Base-by-base conservation (phyloP, 2,888 invertebrate genomes). In the Slavum lentiscoides region DNA sequence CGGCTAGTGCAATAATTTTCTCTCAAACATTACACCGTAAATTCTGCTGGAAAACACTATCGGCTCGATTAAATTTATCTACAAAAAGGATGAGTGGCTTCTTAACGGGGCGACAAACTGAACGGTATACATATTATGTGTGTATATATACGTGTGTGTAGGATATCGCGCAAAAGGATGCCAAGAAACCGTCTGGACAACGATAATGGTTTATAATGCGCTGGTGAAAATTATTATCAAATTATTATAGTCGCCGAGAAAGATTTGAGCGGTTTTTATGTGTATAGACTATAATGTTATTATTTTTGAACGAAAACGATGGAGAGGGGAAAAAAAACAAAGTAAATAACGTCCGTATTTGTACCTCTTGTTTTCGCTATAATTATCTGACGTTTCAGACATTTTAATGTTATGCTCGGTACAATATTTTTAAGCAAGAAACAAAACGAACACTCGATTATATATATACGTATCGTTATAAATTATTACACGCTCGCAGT, bases 131-230 rank as follows among this genome's bases (percentile, higher is more conserved):
- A 30, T 30, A 30, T 30, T 30, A 30, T 30, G 4, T 30, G 9
- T 23, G 13, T 30, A 30, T 30, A 30, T 30, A 30, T 30, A 4
- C 13, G 11, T 21, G 43, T 43, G 11, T 43, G 11, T 30, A 74
- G 53, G 66, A 75, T 75, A 74, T 37, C 53, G 53, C 73, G 1
- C n/a, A n/a, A n/a, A 74, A 74, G 53, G 66, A 75, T 75, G 75
- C 75, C 75, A 75, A 75, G 66, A 67, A 75, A 53, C 74, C 53
- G 30, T 64, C 53, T 62, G 37, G 74, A 75, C 23, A 58, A 58
- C 17, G 21, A 17, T 74, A 74, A 74, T 58, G 66, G 66, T 39
- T 66, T 67, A 13, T 19, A n/a, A n/a, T n/a, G n/a, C n/a, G 23
- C 66, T 39, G 39, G 58, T 19, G 74, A 39, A 58, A 67, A 58